Conservation (phyloP, 2,113 vertebrate species). For the Silurus meridionalis region DNA sequence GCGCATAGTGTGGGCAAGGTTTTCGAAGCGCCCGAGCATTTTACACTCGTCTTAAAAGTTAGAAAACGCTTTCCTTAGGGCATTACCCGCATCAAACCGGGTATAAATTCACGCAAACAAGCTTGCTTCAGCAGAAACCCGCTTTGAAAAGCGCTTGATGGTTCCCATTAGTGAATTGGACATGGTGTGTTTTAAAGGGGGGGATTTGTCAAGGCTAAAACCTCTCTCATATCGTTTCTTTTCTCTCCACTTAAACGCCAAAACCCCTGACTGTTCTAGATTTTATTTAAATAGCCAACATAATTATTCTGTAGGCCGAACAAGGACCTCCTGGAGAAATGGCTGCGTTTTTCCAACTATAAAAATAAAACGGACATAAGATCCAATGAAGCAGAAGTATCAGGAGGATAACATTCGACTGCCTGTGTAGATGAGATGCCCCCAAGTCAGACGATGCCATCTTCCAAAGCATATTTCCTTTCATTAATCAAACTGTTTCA, state of each 20-base stretch:
- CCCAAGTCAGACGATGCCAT: not conserved
- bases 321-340: not conserved
- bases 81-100: not conserved
- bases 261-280: not conserved
- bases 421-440: not conserved
- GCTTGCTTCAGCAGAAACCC: conserved; percentile 1
- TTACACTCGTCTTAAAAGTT: not conserved
- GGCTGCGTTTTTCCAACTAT: not conserved
- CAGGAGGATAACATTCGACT: not conserved
- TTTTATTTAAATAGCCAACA: not conserved
- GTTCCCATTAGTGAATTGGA: conserved; percentile 8
- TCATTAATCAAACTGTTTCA: conserved; percentile 23
- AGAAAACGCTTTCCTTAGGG: not conserved
- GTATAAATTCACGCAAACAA: not conserved
- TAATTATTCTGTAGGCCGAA: not conserved
- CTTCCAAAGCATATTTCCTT: conserved; percentile 8
- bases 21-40: not conserved
- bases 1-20: not conserved
- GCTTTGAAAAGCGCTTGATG: not conserved
- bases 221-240: not conserved
- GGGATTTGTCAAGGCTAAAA: not conserved
- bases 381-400: not conserved
- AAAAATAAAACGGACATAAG: not conserved
- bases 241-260: not conserved
- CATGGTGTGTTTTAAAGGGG: not conserved